These are phyloP conservation scores for Megatriorchis doriae DNA, from an alignment of 2,113 vertebrate species.

Conservation along the genomic window DNA sequence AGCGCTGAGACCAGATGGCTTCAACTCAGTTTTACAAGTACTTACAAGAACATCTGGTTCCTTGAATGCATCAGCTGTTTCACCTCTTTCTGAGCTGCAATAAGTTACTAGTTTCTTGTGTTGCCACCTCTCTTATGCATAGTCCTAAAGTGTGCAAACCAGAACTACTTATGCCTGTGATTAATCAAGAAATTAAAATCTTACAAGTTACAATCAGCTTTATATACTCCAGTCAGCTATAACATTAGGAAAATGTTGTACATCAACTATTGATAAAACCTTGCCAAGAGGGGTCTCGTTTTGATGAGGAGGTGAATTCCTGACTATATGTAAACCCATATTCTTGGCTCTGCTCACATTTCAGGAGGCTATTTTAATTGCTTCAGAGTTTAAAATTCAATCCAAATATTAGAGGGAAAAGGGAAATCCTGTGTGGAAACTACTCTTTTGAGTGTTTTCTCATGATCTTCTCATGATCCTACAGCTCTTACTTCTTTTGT, in stretches of 20 bases:
- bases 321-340: accelerated
- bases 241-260: background rate
- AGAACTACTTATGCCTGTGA: background rate
- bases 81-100: background rate
- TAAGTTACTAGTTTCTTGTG: background rate
- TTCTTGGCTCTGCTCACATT: background rate
- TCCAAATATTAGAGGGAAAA: background rate
- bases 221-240: background rate
- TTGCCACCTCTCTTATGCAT: background rate
- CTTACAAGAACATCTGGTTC: conserved; percentile 53
- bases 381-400: background rate
- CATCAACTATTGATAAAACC: background rate
- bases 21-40: conserved; percentile 23
- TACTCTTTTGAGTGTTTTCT: background rate
- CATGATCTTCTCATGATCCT: background rate
- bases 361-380: background rate
- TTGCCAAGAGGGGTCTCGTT: background rate
- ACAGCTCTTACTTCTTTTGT: background rate
- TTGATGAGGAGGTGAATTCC: background rate
- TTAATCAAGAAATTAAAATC: background rate
- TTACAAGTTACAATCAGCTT: background rate
- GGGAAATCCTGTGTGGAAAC: background rate
- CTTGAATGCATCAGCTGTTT: conserved; percentile 28
- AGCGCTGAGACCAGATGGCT: conserved; percentile 41
- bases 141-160: background rate